Conservation (phyloP, 1,140 invertebrate species). For the Holcopasites calliopsidis region DNA sequence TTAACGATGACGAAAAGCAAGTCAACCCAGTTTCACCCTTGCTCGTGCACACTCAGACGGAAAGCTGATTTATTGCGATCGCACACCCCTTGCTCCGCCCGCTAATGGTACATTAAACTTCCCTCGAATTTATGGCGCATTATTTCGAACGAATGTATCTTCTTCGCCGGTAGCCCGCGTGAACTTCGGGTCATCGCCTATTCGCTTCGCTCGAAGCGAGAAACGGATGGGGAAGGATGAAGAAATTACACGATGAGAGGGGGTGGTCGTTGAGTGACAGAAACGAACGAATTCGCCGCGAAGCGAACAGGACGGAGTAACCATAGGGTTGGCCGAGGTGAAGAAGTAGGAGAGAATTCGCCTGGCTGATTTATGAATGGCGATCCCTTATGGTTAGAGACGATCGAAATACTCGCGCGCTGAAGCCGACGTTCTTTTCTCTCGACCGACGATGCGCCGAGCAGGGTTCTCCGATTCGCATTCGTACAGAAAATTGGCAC, state of each 20-base stretch:
- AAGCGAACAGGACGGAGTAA: neutral
- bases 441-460: conserved; percentile 7
- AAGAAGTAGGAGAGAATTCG: neutral
- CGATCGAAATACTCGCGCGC: conserved; percentile 25
- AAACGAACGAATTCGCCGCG: neutral
- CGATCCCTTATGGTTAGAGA: conserved; percentile 23
- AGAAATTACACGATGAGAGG: neutral
- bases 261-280: too few relatives aligned
- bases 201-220: neutral
- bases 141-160: conserved; percentile 24
- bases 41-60: conserved; percentile 16
- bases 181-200: neutral
- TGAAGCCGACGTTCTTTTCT: conserved; percentile 2
- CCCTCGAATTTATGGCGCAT: conserved; percentile 32
- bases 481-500: conserved; percentile 49
- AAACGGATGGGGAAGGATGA: too few relatives aligned
- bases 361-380: conserved; percentile 20
- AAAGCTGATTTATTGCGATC: conserved; percentile 31
- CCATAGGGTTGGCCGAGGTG: neutral
- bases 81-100: neutral
- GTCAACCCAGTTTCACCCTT: conserved; percentile 26
- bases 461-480: conserved; percentile 36
- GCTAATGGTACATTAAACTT: conserved; percentile 40
- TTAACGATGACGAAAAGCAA: conserved; percentile 40
- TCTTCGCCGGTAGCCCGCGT: conserved; percentile 8